Evolutionary conservation across 2,888 invertebrate species (phyloP), one percentile per base, ranked within the genome.

Genomic region (Coremacera marginata): DNA sequence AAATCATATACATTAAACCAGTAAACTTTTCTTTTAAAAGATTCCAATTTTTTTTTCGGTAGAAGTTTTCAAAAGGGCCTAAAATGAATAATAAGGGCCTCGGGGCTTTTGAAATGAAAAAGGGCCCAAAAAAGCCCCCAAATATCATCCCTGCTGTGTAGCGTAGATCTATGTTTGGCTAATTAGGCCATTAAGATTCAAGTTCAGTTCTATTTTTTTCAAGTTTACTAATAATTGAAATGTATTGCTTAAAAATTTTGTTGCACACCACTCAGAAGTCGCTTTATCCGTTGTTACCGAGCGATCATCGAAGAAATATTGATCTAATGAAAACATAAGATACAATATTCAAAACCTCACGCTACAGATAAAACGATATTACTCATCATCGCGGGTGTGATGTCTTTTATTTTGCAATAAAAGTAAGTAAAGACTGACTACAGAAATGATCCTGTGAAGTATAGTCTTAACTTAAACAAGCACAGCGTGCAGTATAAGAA

Each of bases 361-460:
- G 91, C 91, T 91, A 88, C 88, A 88, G 89, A 89, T 88, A 89
- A 87, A 90, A 88, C 89, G 89, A 91, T 91, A 85, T 84, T 71
- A 57, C 91, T 92, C 92, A 82, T 92, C 92, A 91, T 91, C 92
- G 90, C 91, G 91, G 92, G 86, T 91, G 87, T 86, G 84, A 86
- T 84, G 27, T 89, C 90, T 91, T 91, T 87, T 88, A 84, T 81
- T 84, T 90, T 89, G 89, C 89, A 87, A 89, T 88, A 87, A 90
- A 90, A 91, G 90, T 88, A 88, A 89, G 88, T 86, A 91, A 91
- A 92, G 91, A 92, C 91, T 89, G 90, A 92, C 92, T 92, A 91
- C 92, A 92, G 92, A 92, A 92, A 92, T 92, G 92, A 92, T 92
- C 92, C 92, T 92, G 91, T 91, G 91, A 92, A 92, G 92, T 88